phyloP scores from a whole-genome alignment of 2,888 invertebrate genomes.

The Tipula lateralis region DNA sequence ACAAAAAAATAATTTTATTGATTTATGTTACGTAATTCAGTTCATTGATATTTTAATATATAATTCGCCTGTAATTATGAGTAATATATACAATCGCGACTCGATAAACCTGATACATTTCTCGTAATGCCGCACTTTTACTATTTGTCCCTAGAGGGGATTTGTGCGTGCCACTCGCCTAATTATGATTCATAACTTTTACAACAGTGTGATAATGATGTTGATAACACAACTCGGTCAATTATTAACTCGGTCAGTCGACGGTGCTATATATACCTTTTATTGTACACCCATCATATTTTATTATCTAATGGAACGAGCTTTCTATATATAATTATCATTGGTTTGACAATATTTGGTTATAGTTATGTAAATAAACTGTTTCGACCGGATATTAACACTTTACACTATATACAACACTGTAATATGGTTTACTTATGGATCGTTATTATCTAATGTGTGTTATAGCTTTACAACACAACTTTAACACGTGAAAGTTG shows the following conservation, averaged over 20 bases:
- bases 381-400: not conserved
- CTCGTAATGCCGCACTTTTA: not conserved
- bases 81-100: not conserved
- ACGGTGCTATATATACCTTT: not conserved
- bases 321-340: not conserved
- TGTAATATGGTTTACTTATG: not conserved
- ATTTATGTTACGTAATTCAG: conserved; percentile 21
- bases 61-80: not conserved
- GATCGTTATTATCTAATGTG: not conserved
- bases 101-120: not conserved
- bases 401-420: not conserved
- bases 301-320: not conserved
- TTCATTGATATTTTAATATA: conserved; percentile 27
- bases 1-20: not conserved
- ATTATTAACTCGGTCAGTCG: not conserved
- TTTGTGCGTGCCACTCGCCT: not conserved
- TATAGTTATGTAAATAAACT: not conserved
- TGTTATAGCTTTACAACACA: not conserved
- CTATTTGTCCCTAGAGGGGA: not conserved
- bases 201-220: not conserved
- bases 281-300: no score
- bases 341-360: not conserved
- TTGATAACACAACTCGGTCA: not conserved
- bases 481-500: not conserved
- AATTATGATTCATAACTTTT: not conserved